Conservation (phyloP, 2,888 invertebrate genomes). For the Euplagia quadripunctaria region DNA sequence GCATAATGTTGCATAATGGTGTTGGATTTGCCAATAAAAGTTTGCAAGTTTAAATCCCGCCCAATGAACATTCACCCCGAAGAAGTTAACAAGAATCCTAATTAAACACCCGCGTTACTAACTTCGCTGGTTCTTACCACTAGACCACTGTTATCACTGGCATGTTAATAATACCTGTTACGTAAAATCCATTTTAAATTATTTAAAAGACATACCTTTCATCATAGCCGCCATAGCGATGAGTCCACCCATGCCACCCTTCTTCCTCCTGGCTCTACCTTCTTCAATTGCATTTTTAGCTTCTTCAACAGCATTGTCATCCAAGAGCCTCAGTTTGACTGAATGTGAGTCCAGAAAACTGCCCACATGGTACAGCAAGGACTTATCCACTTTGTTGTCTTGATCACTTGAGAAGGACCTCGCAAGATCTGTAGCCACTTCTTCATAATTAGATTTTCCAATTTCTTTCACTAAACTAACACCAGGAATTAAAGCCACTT, state of each 20-base stretch:
- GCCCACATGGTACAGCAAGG: slow-evolving; percentile 89
- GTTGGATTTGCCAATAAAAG: too few relatives aligned
- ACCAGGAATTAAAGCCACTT: slow-evolving; percentile 64
- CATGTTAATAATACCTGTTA: too few relatives aligned
- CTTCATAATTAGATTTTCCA: slow-evolving; percentile 87
- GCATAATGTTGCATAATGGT: too few relatives aligned
- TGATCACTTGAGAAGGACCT: slow-evolving; percentile 91
- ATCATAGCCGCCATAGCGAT: slow-evolving; percentile 88
- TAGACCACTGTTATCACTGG: too few relatives aligned
- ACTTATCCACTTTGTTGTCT: slow-evolving; percentile 91
- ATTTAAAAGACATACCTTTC: slow-evolving; percentile 79
- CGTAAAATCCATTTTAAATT: too few relatives aligned
- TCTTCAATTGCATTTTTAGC: slow-evolving; percentile 81
- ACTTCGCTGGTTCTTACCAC: too few relatives aligned
- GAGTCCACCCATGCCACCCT: slow-evolving; percentile 81
- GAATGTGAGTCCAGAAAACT: slow-evolving; percentile 90
- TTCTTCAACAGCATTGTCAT: slow-evolving; percentile 86
- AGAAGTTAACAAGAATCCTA: too few relatives aligned
- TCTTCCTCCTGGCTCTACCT: slow-evolving; percentile 74
- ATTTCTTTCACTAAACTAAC: slow-evolving; percentile 90
- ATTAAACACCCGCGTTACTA: too few relatives aligned
- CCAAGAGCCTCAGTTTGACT: slow-evolving; percentile 89
- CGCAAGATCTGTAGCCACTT: slow-evolving; percentile 88
- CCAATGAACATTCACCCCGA: too few relatives aligned
- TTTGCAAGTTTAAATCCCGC: too few relatives aligned